Evolutionary conservation across 1,140 invertebrate genomes (phyloP).

Genomic region (Telenomus remus): DNA sequence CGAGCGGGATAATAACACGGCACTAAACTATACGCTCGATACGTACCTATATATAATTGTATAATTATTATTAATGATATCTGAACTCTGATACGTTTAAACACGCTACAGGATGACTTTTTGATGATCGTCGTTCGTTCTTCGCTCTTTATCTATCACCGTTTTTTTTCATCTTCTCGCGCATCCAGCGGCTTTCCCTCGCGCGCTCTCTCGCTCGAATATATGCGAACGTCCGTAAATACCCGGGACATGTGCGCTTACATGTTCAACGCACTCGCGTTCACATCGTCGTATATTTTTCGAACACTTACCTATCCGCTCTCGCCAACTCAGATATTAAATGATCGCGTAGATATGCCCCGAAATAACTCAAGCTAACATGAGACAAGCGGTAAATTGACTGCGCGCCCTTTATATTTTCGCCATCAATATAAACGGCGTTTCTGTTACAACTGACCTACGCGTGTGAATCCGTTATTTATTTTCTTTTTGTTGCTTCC

Average conservation of each 20-base stretch:
- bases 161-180: slow-evolving; percentile 48
- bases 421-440: background rate
- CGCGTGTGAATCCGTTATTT: no score
- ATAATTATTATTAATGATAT: slow-evolving; percentile 78
- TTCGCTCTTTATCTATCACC: slow-evolving; percentile 58
- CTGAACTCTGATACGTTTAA: slow-evolving; percentile 69
- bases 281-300: slow-evolving; percentile 56
- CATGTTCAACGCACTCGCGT: slow-evolving; percentile 46
- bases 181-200: background rate
- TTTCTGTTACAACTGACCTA: no score
- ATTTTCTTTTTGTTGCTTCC: no score
- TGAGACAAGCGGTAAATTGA: slow-evolving; percentile 12
- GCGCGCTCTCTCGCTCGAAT: slow-evolving; percentile 33
- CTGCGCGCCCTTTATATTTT: slow-evolving; percentile 5
- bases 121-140: slow-evolving; percentile 49
- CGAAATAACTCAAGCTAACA: slow-evolving; percentile 37
- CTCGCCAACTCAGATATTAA: slow-evolving; percentile 46
- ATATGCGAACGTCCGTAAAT: slow-evolving; percentile 53
- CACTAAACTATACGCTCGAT: slow-evolving; percentile 75
- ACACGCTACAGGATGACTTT: slow-evolving; percentile 64
- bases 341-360: slow-evolving; percentile 36
- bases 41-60: slow-evolving; percentile 76
- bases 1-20: slow-evolving; percentile 75
- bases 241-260: slow-evolving; percentile 50
- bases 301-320: slow-evolving; percentile 45